Evolutionary conservation across 2,797 vertebrate genomes (phyloP), one percentile per base, ranked within the genome.

Genomic region (Platyrinchus mystaceus): DNA sequence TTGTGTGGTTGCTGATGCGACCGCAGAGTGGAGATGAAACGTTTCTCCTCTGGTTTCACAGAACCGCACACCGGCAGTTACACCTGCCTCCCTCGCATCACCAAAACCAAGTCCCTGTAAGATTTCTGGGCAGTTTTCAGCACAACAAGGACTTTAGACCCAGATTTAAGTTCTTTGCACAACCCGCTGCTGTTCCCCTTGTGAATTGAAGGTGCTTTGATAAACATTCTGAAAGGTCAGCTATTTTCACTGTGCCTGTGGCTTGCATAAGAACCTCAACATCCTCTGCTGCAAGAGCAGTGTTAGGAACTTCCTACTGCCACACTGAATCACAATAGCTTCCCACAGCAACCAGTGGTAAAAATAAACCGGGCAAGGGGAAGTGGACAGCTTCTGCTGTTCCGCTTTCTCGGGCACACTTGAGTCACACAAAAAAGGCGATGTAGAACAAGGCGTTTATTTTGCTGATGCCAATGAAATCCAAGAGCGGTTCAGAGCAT

Each of bases 271-370:
- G 92, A 85, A 90, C 79, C 86, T 90, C 94, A 90, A 95, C 78
- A 92, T 97, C 95, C 92, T 96, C 85, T 70, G 87, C 92, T 88
- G 93, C 88, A 41, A 93, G 83, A 93, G 41, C 87, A 36, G 74
- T 3, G 28, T 83, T 96, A 64, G 85, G 89, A 93, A 90, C 90
- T 94, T 96, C 95, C 92, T 91, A 79, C 87, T 80, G 95, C 90
- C 88, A 64, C 69, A 16, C 89, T 96, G 94, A 96, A 94, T 97
- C 93, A 96, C 94, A 95, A 95, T 83, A 83, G 92, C 92, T 94
- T 95, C 92, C 94, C 92, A 91, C 94, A 96, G 89, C 81, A 95
- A 95, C 87, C 82, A 67, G 71, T 22, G 55, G 82, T 86, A 92
- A 95, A 95, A 95, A 95, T 93, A 96, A 94, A 94, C 81, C 2